phyloP scores from a whole-genome alignment of 2,888 invertebrate species.

The Xestia ashworthii region DNA sequence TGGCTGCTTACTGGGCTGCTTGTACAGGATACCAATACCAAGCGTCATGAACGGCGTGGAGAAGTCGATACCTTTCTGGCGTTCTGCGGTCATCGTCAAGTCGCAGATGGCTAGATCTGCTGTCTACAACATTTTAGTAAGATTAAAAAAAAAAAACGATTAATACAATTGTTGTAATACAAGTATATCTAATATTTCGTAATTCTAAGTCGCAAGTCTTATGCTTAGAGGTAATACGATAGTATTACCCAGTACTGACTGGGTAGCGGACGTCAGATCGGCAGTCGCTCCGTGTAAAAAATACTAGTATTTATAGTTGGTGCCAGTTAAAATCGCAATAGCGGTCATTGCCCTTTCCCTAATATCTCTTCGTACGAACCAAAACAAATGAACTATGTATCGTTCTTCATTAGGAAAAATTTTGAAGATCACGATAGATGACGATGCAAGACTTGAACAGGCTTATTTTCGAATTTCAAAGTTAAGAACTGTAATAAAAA shows the following conservation, averaged over 20 bases:
- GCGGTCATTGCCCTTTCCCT: too few relatives aligned
- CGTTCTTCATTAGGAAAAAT: too few relatives aligned
- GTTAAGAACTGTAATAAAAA: too few relatives aligned
- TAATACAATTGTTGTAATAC: too few relatives aligned
- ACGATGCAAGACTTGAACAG: too few relatives aligned
- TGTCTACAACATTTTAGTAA: conserved; percentile 89
- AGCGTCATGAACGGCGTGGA: conserved; percentile 99
- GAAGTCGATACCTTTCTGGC: conserved; percentile 97
- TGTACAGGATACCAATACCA: conserved; percentile 97
- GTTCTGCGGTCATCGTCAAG: conserved; percentile 95
- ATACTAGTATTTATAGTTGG: not conserved
- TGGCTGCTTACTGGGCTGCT: conserved; percentile 95
- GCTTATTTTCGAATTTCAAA: too few relatives aligned
- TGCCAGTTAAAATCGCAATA: too few relatives aligned
- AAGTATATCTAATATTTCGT: not conserved
- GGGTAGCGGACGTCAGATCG: not conserved
- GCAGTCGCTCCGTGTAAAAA: not conserved
- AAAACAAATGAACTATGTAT: too few relatives aligned
- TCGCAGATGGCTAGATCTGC: conserved; percentile 98
- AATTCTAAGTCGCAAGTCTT: not conserved
- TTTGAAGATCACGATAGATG: too few relatives aligned
- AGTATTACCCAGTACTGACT: not conserved
- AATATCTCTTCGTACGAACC: too few relatives aligned
- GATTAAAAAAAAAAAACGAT: too few relatives aligned
- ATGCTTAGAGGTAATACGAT: not conserved